A percentile compares a stretch with the other conserved stretches of the same genome.
phyloP scores from a whole-genome alignment of 2,797 vertebrate genomes.

The Anguilla pacifica region DNA sequence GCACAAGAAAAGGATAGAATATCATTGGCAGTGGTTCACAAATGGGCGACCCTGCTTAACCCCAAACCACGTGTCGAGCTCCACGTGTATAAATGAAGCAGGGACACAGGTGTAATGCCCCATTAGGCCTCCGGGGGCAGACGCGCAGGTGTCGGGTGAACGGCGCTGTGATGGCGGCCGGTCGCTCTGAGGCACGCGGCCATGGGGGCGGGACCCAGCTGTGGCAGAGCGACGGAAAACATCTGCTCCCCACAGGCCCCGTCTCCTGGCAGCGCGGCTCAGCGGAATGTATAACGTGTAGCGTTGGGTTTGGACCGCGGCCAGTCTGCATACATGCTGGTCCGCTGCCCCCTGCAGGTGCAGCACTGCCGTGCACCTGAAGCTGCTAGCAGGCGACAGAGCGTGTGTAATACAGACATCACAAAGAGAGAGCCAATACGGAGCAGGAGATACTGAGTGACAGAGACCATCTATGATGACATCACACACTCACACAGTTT shows the following conservation, averaged over 20 bases:
- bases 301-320: conserved; percentile 10
- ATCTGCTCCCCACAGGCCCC: conserved; percentile 12
- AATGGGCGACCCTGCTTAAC: conserved; percentile 39
- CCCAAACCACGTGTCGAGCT: conserved; percentile 33
- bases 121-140: conserved; percentile 41
- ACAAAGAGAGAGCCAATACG: too few species aligned
- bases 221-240: conserved; percentile 42
- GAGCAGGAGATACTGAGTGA: too few species aligned
- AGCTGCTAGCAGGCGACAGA: background rate
- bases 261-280: conserved; percentile 34
- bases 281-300: conserved; percentile 31
- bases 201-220: conserved; percentile 16
- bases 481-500: too few species aligned
- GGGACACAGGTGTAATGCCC: conserved; percentile 37
- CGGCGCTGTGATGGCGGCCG: conserved; percentile 40
- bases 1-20: conserved; percentile 31
- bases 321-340: background rate
- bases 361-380: background rate
- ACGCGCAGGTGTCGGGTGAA: conserved; percentile 38
- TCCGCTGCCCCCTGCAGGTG: background rate
- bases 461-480: too few species aligned
- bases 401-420: too few species aligned
- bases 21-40: conserved; percentile 38
- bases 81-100: conserved; percentile 25
- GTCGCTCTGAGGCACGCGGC: conserved; percentile 33